These are phyloP conservation scores for Cetoscarus ocellatus DNA, from an alignment of 2,797 vertebrate genomes.

Conservation along the genomic window DNA sequence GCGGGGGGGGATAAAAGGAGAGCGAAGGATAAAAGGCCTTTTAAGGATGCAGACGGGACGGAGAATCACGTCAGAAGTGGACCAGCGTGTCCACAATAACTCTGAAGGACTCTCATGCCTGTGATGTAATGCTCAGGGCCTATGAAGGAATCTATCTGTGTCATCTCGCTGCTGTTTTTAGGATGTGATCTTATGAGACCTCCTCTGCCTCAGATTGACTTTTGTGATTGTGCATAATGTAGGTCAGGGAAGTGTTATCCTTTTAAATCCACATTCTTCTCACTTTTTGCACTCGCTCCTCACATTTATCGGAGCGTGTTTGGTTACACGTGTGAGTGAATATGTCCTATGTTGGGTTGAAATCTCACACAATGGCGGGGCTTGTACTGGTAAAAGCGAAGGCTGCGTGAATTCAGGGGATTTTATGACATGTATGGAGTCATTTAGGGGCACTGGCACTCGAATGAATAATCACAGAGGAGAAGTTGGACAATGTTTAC, in stretches of 20 bases:
- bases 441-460: background rate
- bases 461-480: conserved; percentile 5
- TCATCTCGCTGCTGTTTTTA: conserved; percentile 48
- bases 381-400: conserved; percentile 7
- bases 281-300: background rate
- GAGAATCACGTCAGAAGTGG: conserved; percentile 60
- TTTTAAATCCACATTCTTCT: background rate
- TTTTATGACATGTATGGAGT: conserved; percentile 6
- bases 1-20: conserved; percentile 34
- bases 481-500: background rate
- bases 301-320: background rate
- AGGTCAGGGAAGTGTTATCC: background rate
- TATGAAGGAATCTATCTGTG: conserved; percentile 24
- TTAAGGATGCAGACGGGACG: conserved; percentile 68
- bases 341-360: background rate
- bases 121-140: conserved; percentile 54
- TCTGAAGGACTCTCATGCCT: conserved; percentile 27
- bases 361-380: conserved; percentile 12
- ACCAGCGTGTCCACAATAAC: conserved; percentile 36
- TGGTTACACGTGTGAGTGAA: background rate
- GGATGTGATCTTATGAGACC: conserved; percentile 42
- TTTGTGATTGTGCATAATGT: conserved; percentile 30
- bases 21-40: conserved; percentile 65
- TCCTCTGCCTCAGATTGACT: conserved; percentile 25
- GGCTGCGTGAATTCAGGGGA: conserved; percentile 7